Evolutionary conservation across 2,888 invertebrate genomes (phyloP), one percentile per base, ranked within the genome.

Genomic region (Atethmia centrago): DNA sequence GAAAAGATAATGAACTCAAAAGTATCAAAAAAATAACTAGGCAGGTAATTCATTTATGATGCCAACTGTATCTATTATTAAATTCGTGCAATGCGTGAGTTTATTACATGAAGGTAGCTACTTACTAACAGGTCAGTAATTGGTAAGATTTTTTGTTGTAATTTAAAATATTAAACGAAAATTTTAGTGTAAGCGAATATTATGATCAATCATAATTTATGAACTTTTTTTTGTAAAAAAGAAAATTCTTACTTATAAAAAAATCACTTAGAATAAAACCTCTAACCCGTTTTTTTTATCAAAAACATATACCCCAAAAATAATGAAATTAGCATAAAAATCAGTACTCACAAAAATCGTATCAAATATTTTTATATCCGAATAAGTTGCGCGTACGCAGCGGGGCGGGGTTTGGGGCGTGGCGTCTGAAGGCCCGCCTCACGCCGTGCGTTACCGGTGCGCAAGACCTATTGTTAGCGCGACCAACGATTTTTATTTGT

Each of bases 371-470:
- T 70, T n/a, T 67, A 77, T 72, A 78, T 80, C 84, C 74, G 76
- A 74, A 77, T 85, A 73, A 77, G 69, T 79, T 77, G 82, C 86
- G 86, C 87, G 67, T 79, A 76, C 86, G 87, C 87, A 82, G 62
- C 21, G 77, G 78, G 83, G 87, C 89, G 93, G 94, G 93, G 94
- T 91, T 88, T 91, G 85, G 86, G 95, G 95, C 94, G 95, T 92
- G 93, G 94, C 91, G 83, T 88, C 69, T 16, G 9, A 68, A 74
- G 92, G 70, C 85, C 94, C 87, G 93, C 95, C 95, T 88, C 86
- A 88, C 90, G 90, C 90, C 89, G 95, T 95, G 95, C 94, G 84
- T 91, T 95, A 95, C 95, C 93, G 95, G 90, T 88, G 79, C 87
- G 77, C 73, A 83, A 84, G 71, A 83, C 87, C 90, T 92, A 93